Conservation (phyloP, 2,113 vertebrate genomes). For the Labeo rohita region DNA sequence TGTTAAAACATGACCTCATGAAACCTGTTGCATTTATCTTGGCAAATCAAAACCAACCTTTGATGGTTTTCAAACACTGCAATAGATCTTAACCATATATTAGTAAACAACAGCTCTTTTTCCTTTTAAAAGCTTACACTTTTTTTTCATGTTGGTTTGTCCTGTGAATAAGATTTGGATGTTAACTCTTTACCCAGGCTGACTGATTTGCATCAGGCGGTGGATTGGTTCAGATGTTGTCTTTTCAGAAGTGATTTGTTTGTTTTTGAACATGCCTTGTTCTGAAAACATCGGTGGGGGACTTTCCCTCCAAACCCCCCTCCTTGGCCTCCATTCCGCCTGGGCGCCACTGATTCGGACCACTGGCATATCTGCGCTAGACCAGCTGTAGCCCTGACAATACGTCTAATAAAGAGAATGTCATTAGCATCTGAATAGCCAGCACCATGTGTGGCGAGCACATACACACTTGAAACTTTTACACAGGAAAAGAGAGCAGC, state of each 20-base stretch:
- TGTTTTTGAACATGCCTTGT: constrained; percentile 51
- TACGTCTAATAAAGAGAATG: constrained; percentile 74
- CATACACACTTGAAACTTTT: constrained; percentile 65
- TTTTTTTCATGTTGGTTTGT: not conserved
- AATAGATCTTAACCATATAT: constrained; percentile 64
- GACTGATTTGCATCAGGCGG: constrained; percentile 4
- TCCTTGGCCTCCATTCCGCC: constrained; percentile 54
- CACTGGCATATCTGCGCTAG: constrained; percentile 75
- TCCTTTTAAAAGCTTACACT: constrained; percentile 33
- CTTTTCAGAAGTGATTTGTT: constrained; percentile 45
- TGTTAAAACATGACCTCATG: constrained; percentile 2
- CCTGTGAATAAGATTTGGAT: constrained; percentile 9
- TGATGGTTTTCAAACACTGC: constrained; percentile 46
- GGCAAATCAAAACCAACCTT: constrained; percentile 58
- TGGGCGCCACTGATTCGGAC: constrained; percentile 70
- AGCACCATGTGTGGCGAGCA: constrained; percentile 76
- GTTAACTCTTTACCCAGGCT: constrained; percentile 21
- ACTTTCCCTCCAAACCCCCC: constrained; percentile 53
- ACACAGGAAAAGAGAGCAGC: constrained; percentile 59
- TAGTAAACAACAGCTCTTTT: constrained; percentile 65
- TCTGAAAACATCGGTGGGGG: constrained; percentile 52
- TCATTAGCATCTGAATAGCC: constrained; percentile 79
- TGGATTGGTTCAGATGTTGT: constrained; percentile 26
- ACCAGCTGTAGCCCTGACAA: constrained; percentile 82
- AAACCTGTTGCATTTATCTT: constrained; percentile 50